Conservation (phyloP, 2,888 invertebrate genomes). For the Mechanitis messenoides region DNA sequence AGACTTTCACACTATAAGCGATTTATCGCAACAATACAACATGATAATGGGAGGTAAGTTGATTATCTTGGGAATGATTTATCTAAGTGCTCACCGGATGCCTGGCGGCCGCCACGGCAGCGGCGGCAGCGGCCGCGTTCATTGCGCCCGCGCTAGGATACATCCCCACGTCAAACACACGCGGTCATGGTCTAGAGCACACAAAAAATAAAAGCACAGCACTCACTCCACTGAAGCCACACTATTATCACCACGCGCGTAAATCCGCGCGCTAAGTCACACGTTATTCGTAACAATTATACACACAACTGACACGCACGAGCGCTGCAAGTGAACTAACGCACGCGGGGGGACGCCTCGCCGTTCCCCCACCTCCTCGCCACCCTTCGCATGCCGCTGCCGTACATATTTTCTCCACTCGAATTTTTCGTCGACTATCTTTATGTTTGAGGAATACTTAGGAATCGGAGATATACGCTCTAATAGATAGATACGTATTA, state of each 20-base stretch:
- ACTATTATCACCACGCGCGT: slow-evolving; percentile 55
- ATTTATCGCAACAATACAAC: slow-evolving; percentile 30
- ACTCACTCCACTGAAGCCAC: slow-evolving; percentile 66
- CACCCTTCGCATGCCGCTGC: slow-evolving; percentile 62
- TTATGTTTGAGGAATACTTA: slow-evolving; percentile 75
- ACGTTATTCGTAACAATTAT: slow-evolving; percentile 48
- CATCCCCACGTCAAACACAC: slow-evolving; percentile 80
- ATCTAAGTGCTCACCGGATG: slow-evolving; percentile 83
- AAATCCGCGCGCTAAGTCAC: slow-evolving; percentile 54
- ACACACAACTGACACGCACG: slow-evolving; percentile 43
- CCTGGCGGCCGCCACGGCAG: slow-evolving; percentile 88
- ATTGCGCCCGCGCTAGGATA: slow-evolving; percentile 89
- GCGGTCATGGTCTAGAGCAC: slow-evolving; percentile 61
- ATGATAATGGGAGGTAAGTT: slow-evolving; percentile 21
- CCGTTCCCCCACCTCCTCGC: slow-evolving; percentile 42
- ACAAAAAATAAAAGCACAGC: slow-evolving; percentile 55
- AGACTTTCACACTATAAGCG: slow-evolving; percentile 31
- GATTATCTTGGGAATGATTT: slow-evolving; percentile 31
- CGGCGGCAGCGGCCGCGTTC: slow-evolving; percentile 90
- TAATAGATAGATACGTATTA: slow-evolving; percentile 74
- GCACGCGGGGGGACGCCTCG: slow-evolving; percentile 45
- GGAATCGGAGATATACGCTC: slow-evolving; percentile 72
- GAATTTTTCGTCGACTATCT: slow-evolving; percentile 75
- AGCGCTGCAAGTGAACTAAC: slow-evolving; percentile 59
- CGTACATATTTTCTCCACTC: slow-evolving; percentile 74